phyloP scores from a whole-genome alignment of 1,140 invertebrate species.

The Pseudomyrmex sp. region DNA sequence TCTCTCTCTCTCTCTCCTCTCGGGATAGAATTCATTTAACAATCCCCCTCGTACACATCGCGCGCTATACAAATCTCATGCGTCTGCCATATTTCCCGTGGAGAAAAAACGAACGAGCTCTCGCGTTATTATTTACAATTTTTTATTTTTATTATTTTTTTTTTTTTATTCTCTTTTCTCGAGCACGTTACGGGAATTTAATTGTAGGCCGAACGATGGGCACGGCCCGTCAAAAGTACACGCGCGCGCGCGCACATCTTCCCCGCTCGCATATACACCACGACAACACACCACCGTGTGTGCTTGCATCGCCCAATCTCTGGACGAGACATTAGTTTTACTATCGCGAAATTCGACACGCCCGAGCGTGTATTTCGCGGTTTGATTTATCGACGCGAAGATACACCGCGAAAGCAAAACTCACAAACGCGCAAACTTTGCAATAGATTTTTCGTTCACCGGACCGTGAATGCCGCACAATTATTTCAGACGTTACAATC shows the following conservation, averaged over 20 bases:
- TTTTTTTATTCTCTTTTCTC: constrained; percentile 24
- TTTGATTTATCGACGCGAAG: constrained; percentile 27
- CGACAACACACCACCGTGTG: background rate
- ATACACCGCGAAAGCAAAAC: constrained; percentile 23
- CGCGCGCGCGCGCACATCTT: no score
- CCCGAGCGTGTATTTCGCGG: background rate
- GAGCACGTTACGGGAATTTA: constrained; percentile 44
- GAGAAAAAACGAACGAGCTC: constrained; percentile 18
- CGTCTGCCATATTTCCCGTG: background rate
- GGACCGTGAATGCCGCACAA: background rate
- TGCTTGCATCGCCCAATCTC: background rate
- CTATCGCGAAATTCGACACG: constrained; percentile 20
- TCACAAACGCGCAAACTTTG: background rate
- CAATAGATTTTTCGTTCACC: background rate
- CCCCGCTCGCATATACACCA: no score
- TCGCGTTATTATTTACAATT: constrained; percentile 52
- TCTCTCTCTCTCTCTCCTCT: background rate
- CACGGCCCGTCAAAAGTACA: constrained; percentile 36
- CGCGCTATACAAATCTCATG: constrained; percentile 36
- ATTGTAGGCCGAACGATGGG: constrained; percentile 50
- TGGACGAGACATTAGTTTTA: constrained; percentile 55
- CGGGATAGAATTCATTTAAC: constrained; percentile 52
- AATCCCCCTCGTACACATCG: constrained; percentile 31
- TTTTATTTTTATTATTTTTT: constrained; percentile 33
- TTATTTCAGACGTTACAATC: constrained; percentile 2